phyloP scores from a whole-genome alignment of 2,797 vertebrate genomes.

The Gymnocypris eckloni region DNA sequence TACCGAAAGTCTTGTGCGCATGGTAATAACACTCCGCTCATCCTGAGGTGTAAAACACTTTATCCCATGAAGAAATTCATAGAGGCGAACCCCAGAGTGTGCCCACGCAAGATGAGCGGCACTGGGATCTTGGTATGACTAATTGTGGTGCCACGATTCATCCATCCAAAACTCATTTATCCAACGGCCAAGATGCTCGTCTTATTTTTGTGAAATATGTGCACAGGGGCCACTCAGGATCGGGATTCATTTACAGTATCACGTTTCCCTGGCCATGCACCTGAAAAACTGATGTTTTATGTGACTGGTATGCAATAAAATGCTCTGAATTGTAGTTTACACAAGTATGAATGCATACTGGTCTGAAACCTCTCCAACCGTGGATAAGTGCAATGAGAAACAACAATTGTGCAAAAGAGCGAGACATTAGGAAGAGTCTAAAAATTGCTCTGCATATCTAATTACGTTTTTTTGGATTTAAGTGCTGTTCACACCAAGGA shows the following conservation, averaged over 20 bases:
- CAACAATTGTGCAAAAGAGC: neutral
- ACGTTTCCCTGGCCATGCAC: neutral
- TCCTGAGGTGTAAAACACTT: constrained; percentile 2
- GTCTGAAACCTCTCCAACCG: neutral
- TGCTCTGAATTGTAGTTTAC: neutral
- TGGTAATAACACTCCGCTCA: neutral
- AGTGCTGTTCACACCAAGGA: neutral
- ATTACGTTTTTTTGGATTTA: neutral
- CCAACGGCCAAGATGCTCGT: constrained; percentile 4
- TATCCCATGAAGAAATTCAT: constrained; percentile 38
- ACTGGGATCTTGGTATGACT: constrained; percentile 44
- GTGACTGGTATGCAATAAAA: neutral
- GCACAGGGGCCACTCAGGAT: neutral
- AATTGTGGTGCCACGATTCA: constrained; percentile 48
- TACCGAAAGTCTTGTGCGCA: neutral
- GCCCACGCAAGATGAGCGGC: constrained; percentile 27
- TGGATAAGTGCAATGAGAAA: neutral
- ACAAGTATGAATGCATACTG: neutral
- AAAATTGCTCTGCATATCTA: neutral
- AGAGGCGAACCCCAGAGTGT: constrained; percentile 32
- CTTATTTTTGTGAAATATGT: constrained; percentile 26
- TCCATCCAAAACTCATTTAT: constrained; percentile 54
- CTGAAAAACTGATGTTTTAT: neutral
- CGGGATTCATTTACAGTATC: neutral
- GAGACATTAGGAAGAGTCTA: neutral